Evolutionary conservation across 2,797 vertebrate species (phyloP).

Genomic region (Diplodus puntazzo): DNA sequence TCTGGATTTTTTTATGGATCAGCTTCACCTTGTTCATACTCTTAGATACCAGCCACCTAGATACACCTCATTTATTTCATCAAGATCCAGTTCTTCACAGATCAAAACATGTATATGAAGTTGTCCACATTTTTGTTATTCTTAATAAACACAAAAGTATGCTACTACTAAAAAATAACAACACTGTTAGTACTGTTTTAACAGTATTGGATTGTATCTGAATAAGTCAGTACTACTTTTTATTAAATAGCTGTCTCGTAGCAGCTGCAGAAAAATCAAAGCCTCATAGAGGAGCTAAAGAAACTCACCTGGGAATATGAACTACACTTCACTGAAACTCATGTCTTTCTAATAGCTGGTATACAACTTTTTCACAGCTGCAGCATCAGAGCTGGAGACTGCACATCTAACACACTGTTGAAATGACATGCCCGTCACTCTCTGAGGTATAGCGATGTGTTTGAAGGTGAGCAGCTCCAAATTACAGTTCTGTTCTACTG

Average conservation of each 20-base stretch:
- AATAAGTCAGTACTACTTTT: background rate
- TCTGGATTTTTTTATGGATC: too few relatives aligned
- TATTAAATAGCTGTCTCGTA: slow-evolving; percentile 1
- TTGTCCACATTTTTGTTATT: too few relatives aligned
- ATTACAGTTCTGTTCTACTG: slow-evolving; percentile 70
- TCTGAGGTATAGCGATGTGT: slow-evolving; percentile 63
- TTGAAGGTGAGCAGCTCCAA: slow-evolving; percentile 71
- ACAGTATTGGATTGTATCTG: too few relatives aligned
- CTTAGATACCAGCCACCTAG: too few relatives aligned
- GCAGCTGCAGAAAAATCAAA: slow-evolving; percentile 48
- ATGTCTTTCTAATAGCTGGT: slow-evolving; percentile 62
- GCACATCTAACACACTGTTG: slow-evolving; percentile 66
- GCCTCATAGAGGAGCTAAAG: slow-evolving; percentile 28
- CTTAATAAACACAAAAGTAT: too few relatives aligned
- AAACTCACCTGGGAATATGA: slow-evolving; percentile 51
- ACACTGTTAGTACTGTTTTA: too few relatives aligned
- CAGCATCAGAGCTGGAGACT: slow-evolving; percentile 51
- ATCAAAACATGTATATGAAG: too few relatives aligned
- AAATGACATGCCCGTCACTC: slow-evolving; percentile 68
- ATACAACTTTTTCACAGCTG: slow-evolving; percentile 57
- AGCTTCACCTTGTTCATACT: too few relatives aligned
- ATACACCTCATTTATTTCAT: too few relatives aligned
- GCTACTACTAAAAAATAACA: too few relatives aligned
- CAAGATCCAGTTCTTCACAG: too few relatives aligned
- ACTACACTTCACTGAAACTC: slow-evolving; percentile 44